A percentile compares a stretch with the other conserved stretches of the same genome.
These are phyloP conservation scores for Lordiphosa stackelbergi DNA, from an alignment of 1,140 invertebrate genomes.

Conservation along the genomic window DNA sequence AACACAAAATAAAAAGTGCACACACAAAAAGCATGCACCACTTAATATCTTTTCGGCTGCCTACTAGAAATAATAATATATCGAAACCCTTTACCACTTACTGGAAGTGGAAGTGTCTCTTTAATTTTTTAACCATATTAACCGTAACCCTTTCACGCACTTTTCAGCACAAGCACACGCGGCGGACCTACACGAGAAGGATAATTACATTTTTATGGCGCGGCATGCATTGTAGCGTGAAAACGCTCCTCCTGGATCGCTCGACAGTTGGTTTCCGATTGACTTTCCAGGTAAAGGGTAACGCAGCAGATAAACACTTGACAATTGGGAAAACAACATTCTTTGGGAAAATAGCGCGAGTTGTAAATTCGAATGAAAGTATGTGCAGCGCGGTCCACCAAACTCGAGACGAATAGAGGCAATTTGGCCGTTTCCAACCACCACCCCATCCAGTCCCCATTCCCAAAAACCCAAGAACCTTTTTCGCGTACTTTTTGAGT, in stretches of 20 bases:
- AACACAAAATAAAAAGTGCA: slow-evolving; percentile 4
- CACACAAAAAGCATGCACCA: slow-evolving; percentile 12
- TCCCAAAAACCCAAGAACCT: slow-evolving; percentile 3
- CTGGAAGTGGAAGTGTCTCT: slow-evolving; percentile 13
- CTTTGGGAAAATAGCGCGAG: not conserved
- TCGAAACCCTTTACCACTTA: slow-evolving; percentile 12
- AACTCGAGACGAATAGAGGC: too few relatives aligned
- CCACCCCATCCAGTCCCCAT: not conserved
- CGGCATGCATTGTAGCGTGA: slow-evolving; percentile 35
- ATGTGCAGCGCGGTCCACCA: too few relatives aligned
- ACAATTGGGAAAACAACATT: slow-evolving; percentile 17
- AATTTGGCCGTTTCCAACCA: not conserved
- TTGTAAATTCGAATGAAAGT: too few relatives aligned
- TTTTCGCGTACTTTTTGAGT: slow-evolving; percentile 5
- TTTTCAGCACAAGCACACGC: slow-evolving; percentile 27
- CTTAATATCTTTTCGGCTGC: slow-evolving; percentile 29
- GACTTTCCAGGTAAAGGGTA: slow-evolving; percentile 15
- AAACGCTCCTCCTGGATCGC: slow-evolving; percentile 18
- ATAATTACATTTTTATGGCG: slow-evolving; percentile 42
- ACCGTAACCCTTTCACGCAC: slow-evolving; percentile 47
- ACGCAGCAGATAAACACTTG: not conserved
- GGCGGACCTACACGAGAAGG: slow-evolving; percentile 6
- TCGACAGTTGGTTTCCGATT: slow-evolving; percentile 7
- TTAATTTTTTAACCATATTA: not conserved
- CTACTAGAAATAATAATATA: slow-evolving; percentile 45